These are phyloP conservation scores for Hemithea aestivaria DNA, from an alignment of 2,888 invertebrate genomes.

Conservation along the genomic window DNA sequence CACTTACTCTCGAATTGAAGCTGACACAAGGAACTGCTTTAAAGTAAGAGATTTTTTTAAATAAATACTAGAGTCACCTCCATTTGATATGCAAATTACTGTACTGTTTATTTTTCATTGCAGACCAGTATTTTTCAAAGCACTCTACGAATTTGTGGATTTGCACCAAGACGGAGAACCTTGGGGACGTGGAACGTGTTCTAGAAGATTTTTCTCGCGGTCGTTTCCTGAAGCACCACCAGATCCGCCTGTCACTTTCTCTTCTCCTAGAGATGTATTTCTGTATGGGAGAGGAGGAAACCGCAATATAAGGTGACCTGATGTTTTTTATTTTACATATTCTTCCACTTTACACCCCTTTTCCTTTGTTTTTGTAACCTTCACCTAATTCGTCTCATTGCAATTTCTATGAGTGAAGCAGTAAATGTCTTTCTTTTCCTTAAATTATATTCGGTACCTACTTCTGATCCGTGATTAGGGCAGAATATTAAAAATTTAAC, in stretches of 20 bases:
- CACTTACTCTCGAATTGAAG: slow-evolving; percentile 88
- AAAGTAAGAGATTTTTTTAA: no score
- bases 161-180: slow-evolving; percentile 91
- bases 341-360: background rate
- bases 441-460: no score
- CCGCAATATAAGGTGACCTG: slow-evolving; percentile 84
- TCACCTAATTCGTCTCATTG: no score
- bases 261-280: slow-evolving; percentile 90
- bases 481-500: no score
- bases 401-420: no score
- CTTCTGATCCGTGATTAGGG: no score
- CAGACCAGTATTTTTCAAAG: slow-evolving; percentile 90
- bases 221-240: slow-evolving; percentile 75
- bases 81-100: no score
- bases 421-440: no score
- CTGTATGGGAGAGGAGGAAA: slow-evolving; percentile 92
- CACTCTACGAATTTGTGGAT: slow-evolving; percentile 93
- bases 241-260: slow-evolving; percentile 86
- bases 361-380: no score
- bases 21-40: slow-evolving; percentile 90
- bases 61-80: no score
- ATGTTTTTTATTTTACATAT: background rate
- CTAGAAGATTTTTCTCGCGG: slow-evolving; percentile 85
- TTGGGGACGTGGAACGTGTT: slow-evolving; percentile 86
- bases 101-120: no score